Percentiles rank a stretch among this genome's conserved stretches.
Evolutionary conservation across 2,888 invertebrate genomes (phyloP).

Genomic region (Ptycholaimellus sp.): DNA sequence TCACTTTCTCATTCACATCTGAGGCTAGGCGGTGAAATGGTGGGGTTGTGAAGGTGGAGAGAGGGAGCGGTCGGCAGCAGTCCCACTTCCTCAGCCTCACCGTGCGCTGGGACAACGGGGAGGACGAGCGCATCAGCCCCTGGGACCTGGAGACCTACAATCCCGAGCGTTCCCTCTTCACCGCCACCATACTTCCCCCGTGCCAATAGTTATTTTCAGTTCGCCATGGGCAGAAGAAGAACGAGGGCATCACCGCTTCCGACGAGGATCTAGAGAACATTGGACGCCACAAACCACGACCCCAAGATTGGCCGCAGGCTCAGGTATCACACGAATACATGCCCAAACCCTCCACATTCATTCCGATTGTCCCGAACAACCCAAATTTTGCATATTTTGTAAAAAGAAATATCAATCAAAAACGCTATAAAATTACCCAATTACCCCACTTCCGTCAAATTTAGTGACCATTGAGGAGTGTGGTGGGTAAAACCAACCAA

Average conservation of each 20-base stretch:
- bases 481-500: too few species aligned
- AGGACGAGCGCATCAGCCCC: constrained; percentile 60
- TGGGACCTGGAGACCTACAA: constrained; percentile 69
- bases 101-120: constrained; percentile 63
- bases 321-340: not conserved
- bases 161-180: too few species aligned
- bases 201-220: not conserved
- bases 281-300: not conserved
- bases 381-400: too few species aligned
- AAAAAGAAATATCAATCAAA: too few species aligned
- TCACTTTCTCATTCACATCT: constrained; percentile 17
- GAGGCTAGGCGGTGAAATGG: not conserved
- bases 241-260: not conserved
- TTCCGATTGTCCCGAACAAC: too few species aligned
- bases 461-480: too few species aligned
- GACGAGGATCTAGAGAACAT: not conserved
- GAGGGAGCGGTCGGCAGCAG: not conserved
- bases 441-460: too few species aligned
- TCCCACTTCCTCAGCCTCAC: constrained; percentile 10
- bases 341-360: too few species aligned
- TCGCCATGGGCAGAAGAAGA: not conserved
- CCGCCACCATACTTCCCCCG: too few species aligned
- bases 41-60: too few species aligned
- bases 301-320: constrained; percentile 4
- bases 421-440: too few species aligned